phyloP scores from a whole-genome alignment of 2,113 vertebrate species.

The Phalacrocorax pelagicus region DNA sequence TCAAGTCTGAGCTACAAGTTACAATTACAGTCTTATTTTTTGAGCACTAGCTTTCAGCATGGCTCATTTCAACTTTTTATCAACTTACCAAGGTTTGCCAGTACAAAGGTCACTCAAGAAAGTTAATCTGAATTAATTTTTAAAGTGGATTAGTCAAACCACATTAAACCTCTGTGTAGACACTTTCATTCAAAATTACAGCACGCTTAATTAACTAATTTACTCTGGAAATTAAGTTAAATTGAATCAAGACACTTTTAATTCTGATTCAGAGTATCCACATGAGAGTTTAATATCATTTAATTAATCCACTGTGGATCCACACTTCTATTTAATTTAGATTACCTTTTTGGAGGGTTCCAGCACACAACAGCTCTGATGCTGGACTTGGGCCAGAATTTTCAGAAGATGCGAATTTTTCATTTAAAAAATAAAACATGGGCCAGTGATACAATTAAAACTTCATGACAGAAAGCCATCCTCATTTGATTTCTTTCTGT shows the following conservation, averaged over 20 bases:
- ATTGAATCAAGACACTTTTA: conserved; percentile 65
- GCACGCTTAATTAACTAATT: conserved; percentile 54
- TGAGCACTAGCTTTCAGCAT: neutral
- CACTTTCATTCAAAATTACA: conserved; percentile 46
- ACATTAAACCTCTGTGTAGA: conserved; percentile 32
- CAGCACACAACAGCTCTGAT: neutral
- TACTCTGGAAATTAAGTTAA: conserved; percentile 61
- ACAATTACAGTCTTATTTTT: neutral
- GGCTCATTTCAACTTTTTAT: neutral
- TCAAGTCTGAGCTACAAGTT: neutral
- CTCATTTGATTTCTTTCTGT: neutral
- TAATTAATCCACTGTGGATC: conserved; percentile 64
- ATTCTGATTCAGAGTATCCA: conserved; percentile 57
- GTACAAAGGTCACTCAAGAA: conserved; percentile 13
- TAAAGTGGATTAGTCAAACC: conserved; percentile 52
- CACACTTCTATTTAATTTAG: conserved; percentile 48
- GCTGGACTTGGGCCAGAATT: neutral
- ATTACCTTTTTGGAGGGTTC: conserved; percentile 45
- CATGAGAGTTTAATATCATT: conserved; percentile 49
- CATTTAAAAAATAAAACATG: neutral
- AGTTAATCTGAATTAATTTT: conserved; percentile 55
- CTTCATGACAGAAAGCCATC: neutral
- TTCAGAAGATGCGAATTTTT: neutral
- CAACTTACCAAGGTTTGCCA: neutral
- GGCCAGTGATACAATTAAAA: neutral